A percentile compares a stretch with the other conserved stretches of the same genome.
phyloP scores from a whole-genome alignment of 2,888 invertebrate genomes.

The Eupithecia exiguata region DNA sequence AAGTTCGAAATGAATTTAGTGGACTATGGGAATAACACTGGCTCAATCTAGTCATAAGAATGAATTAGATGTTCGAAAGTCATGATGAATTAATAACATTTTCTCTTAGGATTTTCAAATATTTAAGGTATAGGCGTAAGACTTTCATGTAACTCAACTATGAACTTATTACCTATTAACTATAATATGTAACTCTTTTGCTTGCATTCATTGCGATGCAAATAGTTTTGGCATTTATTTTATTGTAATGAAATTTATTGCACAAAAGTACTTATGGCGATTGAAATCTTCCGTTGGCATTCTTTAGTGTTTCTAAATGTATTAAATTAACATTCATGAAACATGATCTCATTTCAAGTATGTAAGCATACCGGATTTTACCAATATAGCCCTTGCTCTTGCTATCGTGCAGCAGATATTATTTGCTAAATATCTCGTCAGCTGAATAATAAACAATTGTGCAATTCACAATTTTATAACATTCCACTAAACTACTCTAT shows the following conservation, averaged over 20 bases:
- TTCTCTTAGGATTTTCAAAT: conserved; percentile 73
- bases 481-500: conserved; percentile 75
- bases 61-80: conserved; percentile 79
- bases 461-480: conserved; percentile 67
- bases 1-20: conserved; percentile 63
- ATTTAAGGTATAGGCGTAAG: conserved; percentile 66
- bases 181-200: conserved; percentile 61
- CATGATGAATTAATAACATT: conserved; percentile 66
- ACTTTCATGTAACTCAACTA: conserved; percentile 63
- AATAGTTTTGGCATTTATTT: conserved; percentile 73
- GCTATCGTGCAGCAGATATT: conserved; percentile 55
- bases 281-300: conserved; percentile 59
- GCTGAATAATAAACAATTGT: conserved; percentile 61
- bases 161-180: conserved; percentile 62
- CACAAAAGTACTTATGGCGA: conserved; percentile 82
- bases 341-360: conserved; percentile 77
- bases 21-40: conserved; percentile 74
- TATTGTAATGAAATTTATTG: conserved; percentile 68
- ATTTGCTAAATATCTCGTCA: conserved; percentile 55
- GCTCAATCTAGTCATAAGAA: conserved; percentile 84
- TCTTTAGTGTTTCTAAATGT: conserved; percentile 58
- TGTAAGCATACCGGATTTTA: conserved; percentile 61
- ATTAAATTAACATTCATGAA: conserved; percentile 65
- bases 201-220: conserved; percentile 65
- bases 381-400: conserved; percentile 51